Percentiles rank a stretch among this genome's conserved stretches.
phyloP scores from a whole-genome alignment of 2,888 invertebrate genomes.

The Drosophila melanosoma region DNA sequence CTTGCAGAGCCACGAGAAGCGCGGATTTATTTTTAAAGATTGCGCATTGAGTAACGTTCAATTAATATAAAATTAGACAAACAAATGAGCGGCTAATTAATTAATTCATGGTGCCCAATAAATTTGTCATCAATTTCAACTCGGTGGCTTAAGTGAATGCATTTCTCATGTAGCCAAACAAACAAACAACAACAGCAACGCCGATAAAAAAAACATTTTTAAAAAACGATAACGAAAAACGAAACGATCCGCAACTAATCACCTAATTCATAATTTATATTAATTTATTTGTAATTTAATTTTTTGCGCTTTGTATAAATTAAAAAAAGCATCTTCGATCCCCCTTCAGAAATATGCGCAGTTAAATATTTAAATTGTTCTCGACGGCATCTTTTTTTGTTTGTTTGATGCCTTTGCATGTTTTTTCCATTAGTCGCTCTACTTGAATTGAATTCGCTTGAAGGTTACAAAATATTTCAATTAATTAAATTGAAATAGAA shows the following conservation, averaged over 20 bases:
- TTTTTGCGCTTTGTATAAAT: slow-evolving; percentile 39
- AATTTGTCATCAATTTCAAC: slow-evolving; percentile 73
- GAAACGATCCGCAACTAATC: slow-evolving; percentile 26
- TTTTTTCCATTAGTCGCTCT: slow-evolving; percentile 35
- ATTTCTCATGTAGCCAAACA: slow-evolving; percentile 28
- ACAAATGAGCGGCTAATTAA: slow-evolving; percentile 67
- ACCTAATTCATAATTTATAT: slow-evolving; percentile 51
- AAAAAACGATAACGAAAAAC: slow-evolving; percentile 18
- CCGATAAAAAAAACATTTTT: not conserved
- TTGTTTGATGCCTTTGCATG: slow-evolving; percentile 32
- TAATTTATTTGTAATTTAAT: slow-evolving; percentile 59
- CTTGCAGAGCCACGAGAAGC: slow-evolving; percentile 20
- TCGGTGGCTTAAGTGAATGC: slow-evolving; percentile 33
- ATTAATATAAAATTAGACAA: slow-evolving; percentile 65
- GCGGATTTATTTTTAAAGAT: slow-evolving; percentile 6
- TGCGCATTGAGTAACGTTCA: slow-evolving; percentile 41
- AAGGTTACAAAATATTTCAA: slow-evolving; percentile 48
- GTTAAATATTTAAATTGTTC: slow-evolving; percentile 61
- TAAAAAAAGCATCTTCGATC: slow-evolving; percentile 9
- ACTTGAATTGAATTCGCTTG: slow-evolving; percentile 25
- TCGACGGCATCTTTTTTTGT: slow-evolving; percentile 37
- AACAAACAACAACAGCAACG: slow-evolving; percentile 2
- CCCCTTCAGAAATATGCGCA: slow-evolving; percentile 31
- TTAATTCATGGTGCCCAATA: slow-evolving; percentile 71
- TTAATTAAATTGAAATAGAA: slow-evolving; percentile 33